phyloP scores from a whole-genome alignment of 64 coral and sea anemone genomes.

The Porites australiensis region DNA sequence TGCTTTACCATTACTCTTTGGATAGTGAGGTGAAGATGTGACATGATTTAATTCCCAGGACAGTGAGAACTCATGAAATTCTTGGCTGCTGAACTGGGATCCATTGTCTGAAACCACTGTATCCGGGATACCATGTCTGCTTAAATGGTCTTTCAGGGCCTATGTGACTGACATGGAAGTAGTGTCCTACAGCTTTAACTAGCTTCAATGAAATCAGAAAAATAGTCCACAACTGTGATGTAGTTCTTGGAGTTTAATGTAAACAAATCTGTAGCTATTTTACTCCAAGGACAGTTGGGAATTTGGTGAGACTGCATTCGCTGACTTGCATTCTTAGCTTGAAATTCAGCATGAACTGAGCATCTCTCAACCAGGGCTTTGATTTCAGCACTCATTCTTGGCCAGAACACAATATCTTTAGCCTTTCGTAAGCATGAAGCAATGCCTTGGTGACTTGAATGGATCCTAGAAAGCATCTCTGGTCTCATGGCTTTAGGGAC shows the following conservation, averaged over 20 bases:
- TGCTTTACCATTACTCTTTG: conserved; percentile 49
- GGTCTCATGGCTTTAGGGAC: conserved; percentile 65
- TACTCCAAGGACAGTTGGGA: conserved; percentile 72
- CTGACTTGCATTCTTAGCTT: conserved; percentile 63
- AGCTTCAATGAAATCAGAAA: conserved; percentile 75
- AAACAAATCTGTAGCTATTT: conserved; percentile 47
- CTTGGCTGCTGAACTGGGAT: conserved; percentile 50
- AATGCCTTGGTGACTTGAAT: conserved; percentile 77
- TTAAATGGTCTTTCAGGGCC: conserved; percentile 60
- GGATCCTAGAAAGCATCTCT: conserved; percentile 69
- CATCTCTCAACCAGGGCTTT: conserved; percentile 61
- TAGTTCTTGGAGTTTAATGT: conserved; percentile 57
- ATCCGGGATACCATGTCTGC: conserved; percentile 67
- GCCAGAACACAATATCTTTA: conserved; percentile 72
- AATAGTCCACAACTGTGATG: conserved; percentile 63
- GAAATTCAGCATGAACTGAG: conserved; percentile 70
- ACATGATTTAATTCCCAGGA: conserved; percentile 58
- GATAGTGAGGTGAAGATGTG: conserved; percentile 46
- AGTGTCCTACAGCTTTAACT: not conserved
- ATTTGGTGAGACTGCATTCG: conserved; percentile 78
- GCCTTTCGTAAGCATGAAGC: conserved; percentile 52
- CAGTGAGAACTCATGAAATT: conserved; percentile 52
- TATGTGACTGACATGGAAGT: conserved; percentile 53
- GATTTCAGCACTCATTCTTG: conserved; percentile 67
- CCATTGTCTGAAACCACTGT: conserved; percentile 64